phyloP scores from a whole-genome alignment of 2,888 invertebrate genomes.

The Melieria crassipennis region DNA sequence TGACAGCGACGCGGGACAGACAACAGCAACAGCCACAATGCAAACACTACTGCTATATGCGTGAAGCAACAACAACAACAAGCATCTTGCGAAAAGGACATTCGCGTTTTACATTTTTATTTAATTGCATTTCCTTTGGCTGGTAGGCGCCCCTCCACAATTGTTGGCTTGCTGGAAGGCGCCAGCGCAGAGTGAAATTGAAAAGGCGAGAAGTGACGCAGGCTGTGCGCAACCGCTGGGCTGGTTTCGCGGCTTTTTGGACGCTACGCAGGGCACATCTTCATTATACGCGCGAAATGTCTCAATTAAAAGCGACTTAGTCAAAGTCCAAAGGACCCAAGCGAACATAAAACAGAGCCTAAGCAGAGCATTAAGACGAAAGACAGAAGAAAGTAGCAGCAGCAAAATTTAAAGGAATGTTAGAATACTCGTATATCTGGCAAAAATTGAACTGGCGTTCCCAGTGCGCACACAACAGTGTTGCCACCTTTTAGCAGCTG shows the following conservation, averaged over 20 bases:
- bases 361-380: neutral
- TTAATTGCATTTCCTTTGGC: too few species aligned
- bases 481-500: too few species aligned
- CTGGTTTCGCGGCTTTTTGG: neutral
- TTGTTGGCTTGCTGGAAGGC: too few species aligned
- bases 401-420: neutral
- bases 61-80: too few species aligned
- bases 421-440: neutral
- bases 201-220: neutral
- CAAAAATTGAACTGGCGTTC: neutral
- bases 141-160: too few species aligned
- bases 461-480: too few species aligned
- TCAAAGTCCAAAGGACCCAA: conserved; percentile 6
- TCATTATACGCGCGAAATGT: conserved; percentile 27
- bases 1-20: too few species aligned
- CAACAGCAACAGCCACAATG: too few species aligned
- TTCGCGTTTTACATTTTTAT: too few species aligned
- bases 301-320: conserved; percentile 28
- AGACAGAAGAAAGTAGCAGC: neutral
- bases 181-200: too few species aligned
- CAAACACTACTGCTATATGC: too few species aligned
- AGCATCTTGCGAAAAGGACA: too few species aligned
- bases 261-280: neutral
- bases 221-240: neutral
- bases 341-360: conserved; percentile 9